Conservation (phyloP, 2,797 vertebrate species). For the Zalophus californianus region DNA sequence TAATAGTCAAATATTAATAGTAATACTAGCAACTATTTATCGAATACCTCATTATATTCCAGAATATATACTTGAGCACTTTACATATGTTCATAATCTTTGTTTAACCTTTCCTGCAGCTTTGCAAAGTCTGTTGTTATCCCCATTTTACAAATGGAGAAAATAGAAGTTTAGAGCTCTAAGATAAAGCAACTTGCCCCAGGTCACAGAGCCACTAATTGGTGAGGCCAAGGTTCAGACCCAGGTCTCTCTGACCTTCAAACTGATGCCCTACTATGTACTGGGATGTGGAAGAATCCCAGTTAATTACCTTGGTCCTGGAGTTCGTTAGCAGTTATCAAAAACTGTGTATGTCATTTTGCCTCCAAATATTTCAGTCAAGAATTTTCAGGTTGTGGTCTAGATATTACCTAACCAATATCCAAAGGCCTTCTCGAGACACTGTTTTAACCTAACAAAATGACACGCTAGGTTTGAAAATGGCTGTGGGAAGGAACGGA, state of each 20-base stretch:
- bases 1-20: neutral
- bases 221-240: neutral
- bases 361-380: neutral
- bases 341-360: constrained; percentile 11
- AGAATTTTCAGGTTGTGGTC: neutral
- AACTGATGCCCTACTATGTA: neutral
- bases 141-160: neutral
- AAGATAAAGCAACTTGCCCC: neutral
- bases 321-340: constrained; percentile 7
- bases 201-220: neutral
- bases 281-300: neutral
- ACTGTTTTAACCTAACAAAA: neutral
- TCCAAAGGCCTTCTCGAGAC: neutral
- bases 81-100: neutral
- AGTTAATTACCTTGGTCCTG: neutral
- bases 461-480: neutral
- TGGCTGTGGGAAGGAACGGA: neutral
- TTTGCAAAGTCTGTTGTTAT: neutral
- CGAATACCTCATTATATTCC: neutral
- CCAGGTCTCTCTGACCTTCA: neutral
- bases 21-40: neutral
- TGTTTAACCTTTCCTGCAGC: neutral
- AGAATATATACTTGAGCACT: neutral
- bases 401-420: neutral
- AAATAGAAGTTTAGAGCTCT: constrained; percentile 24